Evolutionary conservation across 1,140 invertebrate species (phyloP).

Genomic region (Ganaspis sp.): DNA sequence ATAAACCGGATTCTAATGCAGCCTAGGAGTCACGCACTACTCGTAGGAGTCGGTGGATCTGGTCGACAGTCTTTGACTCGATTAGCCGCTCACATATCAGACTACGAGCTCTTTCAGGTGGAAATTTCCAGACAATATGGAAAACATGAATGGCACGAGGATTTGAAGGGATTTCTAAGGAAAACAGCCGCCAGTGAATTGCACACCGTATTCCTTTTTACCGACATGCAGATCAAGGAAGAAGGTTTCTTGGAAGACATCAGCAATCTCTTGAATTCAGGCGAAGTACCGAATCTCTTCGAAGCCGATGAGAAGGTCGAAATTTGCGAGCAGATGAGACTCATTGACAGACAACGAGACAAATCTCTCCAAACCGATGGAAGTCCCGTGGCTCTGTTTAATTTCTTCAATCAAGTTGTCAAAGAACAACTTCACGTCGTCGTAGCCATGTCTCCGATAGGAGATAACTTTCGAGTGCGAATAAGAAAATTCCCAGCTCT

Average conservation of each 20-base stretch:
- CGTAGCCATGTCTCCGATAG: constrained; percentile 95
- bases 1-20: constrained; percentile 95
- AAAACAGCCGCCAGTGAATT: constrained; percentile 90
- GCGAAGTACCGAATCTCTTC: constrained; percentile 96
- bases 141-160: constrained; percentile 91
- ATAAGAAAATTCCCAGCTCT: constrained; percentile 95
- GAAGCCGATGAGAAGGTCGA: constrained; percentile 91
- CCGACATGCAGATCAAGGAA: constrained; percentile 95
- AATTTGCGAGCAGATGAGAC: constrained; percentile 95
- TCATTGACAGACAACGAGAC: constrained; percentile 92
- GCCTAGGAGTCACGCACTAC: constrained; percentile 88
- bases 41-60: constrained; percentile 94
- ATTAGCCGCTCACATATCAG: constrained; percentile 93
- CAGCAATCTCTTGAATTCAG: constrained; percentile 94
- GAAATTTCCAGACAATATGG: constrained; percentile 94
- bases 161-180: constrained; percentile 87
- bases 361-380: constrained; percentile 94
- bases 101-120: constrained; percentile 94
- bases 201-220: constrained; percentile 93
- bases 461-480: constrained; percentile 87
- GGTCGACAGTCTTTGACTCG: constrained; percentile 93
- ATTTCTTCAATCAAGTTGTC: constrained; percentile 92
- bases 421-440: constrained; percentile 95
- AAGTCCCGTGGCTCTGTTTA: constrained; percentile 90
- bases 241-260: constrained; percentile 95